phyloP scores from a whole-genome alignment of 1,140 invertebrate genomes.

The Macrobrachium rosenbergii region DNA sequence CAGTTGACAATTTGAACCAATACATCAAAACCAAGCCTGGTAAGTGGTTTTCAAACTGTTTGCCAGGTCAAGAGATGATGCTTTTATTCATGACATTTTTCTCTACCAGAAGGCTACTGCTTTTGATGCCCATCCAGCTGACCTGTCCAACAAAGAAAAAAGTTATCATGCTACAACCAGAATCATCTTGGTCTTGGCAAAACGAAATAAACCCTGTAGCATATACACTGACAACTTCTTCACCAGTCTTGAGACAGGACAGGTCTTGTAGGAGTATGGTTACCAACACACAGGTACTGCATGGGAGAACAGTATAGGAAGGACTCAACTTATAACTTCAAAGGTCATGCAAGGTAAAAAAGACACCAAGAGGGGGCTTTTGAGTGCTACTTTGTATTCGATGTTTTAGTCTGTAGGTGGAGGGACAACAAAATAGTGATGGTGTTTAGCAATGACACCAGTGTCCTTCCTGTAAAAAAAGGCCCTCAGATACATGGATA shows the following conservation, averaged over 20 bases:
- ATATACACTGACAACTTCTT: constrained; percentile 36
- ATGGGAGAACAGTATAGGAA: constrained; percentile 1
- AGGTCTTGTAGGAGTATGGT: not conserved
- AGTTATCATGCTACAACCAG: too few species aligned
- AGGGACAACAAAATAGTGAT: constrained; percentile 44
- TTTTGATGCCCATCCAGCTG: too few species aligned
- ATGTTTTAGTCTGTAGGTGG: constrained; percentile 28
- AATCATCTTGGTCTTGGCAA: too few species aligned
- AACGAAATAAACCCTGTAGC: too few species aligned
- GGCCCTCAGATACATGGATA: constrained; percentile 19
- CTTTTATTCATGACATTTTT: too few species aligned
- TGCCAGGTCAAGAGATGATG: too few species aligned
- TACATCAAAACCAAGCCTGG: too few species aligned
- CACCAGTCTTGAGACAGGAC: constrained; percentile 24
- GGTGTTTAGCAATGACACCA: constrained; percentile 27
- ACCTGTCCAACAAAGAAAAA: too few species aligned
- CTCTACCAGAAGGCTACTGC: too few species aligned
- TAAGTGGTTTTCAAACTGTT: too few species aligned
- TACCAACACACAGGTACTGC: constrained; percentile 28
- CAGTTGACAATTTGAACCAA: too few species aligned
- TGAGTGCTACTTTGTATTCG: constrained; percentile 14
- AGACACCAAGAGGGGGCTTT: not conserved
- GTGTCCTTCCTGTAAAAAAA: not conserved
- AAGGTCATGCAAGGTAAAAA: not conserved
- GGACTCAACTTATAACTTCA: not conserved